A percentile compares a stretch with the other conserved stretches of the same genome.
phyloP scores from a whole-genome alignment of 2,888 invertebrate genomes.

The Netelia melanura region DNA sequence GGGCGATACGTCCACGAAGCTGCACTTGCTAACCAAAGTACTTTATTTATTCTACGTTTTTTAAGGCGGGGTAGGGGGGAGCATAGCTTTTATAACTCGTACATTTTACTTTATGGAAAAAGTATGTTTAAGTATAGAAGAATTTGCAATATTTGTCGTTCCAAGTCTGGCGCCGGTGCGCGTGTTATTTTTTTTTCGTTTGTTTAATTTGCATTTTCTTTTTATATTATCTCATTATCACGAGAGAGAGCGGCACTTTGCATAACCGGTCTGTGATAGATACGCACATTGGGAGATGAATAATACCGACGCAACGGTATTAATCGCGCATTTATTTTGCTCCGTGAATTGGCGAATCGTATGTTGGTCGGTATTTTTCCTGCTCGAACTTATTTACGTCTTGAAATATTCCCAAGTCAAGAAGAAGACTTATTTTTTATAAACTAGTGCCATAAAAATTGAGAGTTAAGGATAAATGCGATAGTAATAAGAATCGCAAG shows the following conservation, averaged over 20 bases:
- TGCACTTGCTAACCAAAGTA: slow-evolving; percentile 54
- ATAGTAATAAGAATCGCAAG: slow-evolving; percentile 21
- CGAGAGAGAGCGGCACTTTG: slow-evolving; percentile 42
- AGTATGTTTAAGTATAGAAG: slow-evolving; percentile 21
- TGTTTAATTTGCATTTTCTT: slow-evolving; percentile 3
- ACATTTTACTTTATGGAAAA: slow-evolving; percentile 33
- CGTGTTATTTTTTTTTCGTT: slow-evolving; percentile 10
- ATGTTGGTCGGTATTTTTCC: not conserved
- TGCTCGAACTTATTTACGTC: not conserved
- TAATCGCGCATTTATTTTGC: not conserved
- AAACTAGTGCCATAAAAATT: slow-evolving; percentile 48
- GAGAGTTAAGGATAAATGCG: slow-evolving; percentile 9
- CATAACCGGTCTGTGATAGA: slow-evolving; percentile 58
- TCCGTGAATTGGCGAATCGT: not conserved
- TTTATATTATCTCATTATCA: slow-evolving; percentile 22
- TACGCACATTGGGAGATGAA: slow-evolving; percentile 32
- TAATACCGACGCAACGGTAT: not conserved
- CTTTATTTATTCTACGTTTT: slow-evolving; percentile 53
- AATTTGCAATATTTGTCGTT: slow-evolving; percentile 52
- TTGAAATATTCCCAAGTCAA: not conserved
- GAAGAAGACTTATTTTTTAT: slow-evolving; percentile 28
- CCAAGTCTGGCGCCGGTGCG: not conserved
- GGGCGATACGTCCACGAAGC: not conserved
- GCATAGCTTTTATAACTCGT: slow-evolving; percentile 20
- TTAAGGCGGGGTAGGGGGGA: not conserved